Percentiles rank a stretch among this genome's conserved stretches.
Conservation (phyloP, 2,888 invertebrate genomes). For the Brachylomia viminalis region DNA sequence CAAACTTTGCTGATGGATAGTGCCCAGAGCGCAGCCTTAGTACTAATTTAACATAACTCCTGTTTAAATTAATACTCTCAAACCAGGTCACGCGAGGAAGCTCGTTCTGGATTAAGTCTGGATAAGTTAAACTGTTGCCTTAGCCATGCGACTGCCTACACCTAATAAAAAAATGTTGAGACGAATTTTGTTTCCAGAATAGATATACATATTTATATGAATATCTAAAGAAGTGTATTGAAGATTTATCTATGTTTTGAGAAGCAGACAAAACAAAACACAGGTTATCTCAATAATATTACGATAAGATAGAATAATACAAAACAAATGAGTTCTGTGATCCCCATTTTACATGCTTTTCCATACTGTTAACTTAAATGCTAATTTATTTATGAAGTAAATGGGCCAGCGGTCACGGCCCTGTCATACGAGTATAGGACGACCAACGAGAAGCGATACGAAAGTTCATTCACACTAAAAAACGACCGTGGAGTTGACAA, state of each 20-base stretch:
- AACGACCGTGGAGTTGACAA: too few species aligned
- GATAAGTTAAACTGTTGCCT: neutral
- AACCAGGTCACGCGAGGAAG: too few species aligned
- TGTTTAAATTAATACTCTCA: too few species aligned
- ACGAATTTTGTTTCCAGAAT: neutral
- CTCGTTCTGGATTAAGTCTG: too few species aligned
- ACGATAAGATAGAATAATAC: neutral
- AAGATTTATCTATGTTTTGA: neutral
- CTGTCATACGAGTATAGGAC: neutral
- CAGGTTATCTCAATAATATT: slow-evolving; percentile 8
- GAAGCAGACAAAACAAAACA: slow-evolving; percentile 5
- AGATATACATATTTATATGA: neutral
- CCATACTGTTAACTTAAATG: neutral
- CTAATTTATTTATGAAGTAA: neutral
- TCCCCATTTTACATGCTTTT: neutral
- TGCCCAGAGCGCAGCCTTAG: too few species aligned
- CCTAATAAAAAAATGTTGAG: neutral
- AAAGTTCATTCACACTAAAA: too few species aligned
- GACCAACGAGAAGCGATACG: too few species aligned
- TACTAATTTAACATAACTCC: too few species aligned
- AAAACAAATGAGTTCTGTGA: neutral
- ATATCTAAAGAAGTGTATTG: neutral
- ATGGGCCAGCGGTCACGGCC: neutral
- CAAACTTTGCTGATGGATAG: too few species aligned
- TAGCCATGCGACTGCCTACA: too few species aligned